Base-by-base conservation (phyloP, 2,113 vertebrate genomes). In the Eonycteris spelaea region DNA sequence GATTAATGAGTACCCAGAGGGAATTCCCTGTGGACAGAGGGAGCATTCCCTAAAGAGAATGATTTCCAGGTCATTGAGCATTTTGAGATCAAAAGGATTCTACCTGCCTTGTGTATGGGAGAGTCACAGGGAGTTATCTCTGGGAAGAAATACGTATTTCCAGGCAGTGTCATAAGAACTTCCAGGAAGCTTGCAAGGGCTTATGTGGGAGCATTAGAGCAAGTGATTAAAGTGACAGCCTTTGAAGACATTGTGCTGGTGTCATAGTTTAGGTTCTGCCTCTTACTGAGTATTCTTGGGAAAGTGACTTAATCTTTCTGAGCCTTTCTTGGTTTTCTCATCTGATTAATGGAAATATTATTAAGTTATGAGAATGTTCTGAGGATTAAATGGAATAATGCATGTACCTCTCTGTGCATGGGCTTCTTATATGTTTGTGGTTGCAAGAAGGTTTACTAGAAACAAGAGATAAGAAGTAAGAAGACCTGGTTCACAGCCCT, bases 1-100 rank as follows among this genome's bases (percentile, higher is more conserved):
- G 5, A 21, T 95, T 93, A 94, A 75, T 93, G 82, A 95, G 82
- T 70, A 78, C 73, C 79, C 63, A 35, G 67, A 84, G 73, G 57
- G 88, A 65, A 67, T 68, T 96, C 43, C 75, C 95, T 51, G 11
- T n/a, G 48, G 57, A 51, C 67, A 51, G 79, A 75, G 79, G 33
- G 77, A 82, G 11, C 48, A 48, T 28, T 77, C 74, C 79, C 68
- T 79, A 9, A 43, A 67, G 79, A 70, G 80, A 90, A 65, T 71
- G 43, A 40, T 53, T 92, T 57, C 93, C 59, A 71, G 70, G 28
- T 75, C 83, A 6, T 26, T 67, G 67, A 53, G 59, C 86, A 71
- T 80, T 57, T 68, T 24, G 48, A 73, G 53, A 89, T 93, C 67
- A 83, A 65, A 97, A 71, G 38, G 68, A 40, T 77, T 92, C 65